Percentiles rank a stretch among this genome's conserved stretches.
These are phyloP conservation scores for Aspiorhynchus laticeps DNA, from an alignment of 2,113 vertebrate species.

Conservation along the genomic window DNA sequence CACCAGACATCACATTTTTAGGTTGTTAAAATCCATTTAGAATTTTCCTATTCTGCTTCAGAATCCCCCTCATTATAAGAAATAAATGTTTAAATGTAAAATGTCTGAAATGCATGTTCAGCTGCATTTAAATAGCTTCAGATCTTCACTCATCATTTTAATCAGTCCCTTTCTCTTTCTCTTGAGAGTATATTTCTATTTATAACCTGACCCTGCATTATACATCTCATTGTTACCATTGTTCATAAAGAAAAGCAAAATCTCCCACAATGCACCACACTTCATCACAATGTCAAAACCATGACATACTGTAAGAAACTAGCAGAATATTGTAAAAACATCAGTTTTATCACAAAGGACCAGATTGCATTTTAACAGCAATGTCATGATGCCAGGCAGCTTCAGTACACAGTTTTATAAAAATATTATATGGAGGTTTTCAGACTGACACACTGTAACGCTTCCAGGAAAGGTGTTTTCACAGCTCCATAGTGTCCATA, in stretches of 20 bases:
- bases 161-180: neutral
- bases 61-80: neutral
- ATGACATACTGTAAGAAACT: neutral
- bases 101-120: neutral
- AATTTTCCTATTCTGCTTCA: conserved; percentile 28
- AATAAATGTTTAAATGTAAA: neutral
- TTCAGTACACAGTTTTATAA: neutral
- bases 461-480: neutral
- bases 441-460: neutral
- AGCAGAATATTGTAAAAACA: neutral
- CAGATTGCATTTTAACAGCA: neutral
- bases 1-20: conserved; percentile 21
- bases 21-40: neutral
- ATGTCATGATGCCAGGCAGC: neutral
- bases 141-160: neutral
- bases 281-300: conserved; percentile 10
- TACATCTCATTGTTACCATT: neutral
- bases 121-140: neutral
- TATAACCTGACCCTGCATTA: neutral
- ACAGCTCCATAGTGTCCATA: neutral
- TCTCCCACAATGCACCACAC: neutral
- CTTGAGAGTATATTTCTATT: neutral
- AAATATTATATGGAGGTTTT: neutral
- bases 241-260: neutral
- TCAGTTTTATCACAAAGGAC: neutral